These are phyloP conservation scores for Sebastes flavidus DNA, from an alignment of 2,797 vertebrate genomes.

Conservation along the genomic window DNA sequence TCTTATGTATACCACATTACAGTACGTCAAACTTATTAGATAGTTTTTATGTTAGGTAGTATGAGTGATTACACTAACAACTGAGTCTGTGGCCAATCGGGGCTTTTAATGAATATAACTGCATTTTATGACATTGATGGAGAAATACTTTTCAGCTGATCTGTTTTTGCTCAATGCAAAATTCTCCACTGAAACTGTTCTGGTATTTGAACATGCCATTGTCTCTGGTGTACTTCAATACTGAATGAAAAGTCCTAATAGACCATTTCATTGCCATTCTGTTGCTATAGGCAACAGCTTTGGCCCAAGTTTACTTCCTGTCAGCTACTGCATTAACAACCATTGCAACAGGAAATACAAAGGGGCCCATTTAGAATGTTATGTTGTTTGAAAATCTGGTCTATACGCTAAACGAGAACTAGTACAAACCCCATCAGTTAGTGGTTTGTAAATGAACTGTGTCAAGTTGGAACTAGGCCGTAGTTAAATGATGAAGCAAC, in stretches of 20 bases:
- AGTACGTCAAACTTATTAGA: fast-evolving
- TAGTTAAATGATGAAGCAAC: slow-evolving; percentile 40
- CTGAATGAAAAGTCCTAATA: neutral
- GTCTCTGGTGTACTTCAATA: neutral
- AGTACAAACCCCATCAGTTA: neutral
- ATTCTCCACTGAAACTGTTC: neutral
- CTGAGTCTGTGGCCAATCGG: no score
- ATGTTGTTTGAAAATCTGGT: no score
- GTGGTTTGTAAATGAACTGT: slow-evolving; percentile 20
- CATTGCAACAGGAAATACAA: no score
- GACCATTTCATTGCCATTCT: no score
- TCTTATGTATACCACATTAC: neutral
- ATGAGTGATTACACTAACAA: no score
- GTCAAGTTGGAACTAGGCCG: slow-evolving; percentile 6
- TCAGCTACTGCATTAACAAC: no score
- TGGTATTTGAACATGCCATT: neutral
- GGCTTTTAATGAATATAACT: neutral
- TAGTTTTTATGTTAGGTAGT: neutral
- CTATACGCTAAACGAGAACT: neutral
- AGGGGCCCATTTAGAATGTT: no score
- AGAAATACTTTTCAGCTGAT: fast-evolving
- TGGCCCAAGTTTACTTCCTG: no score
- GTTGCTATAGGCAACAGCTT: no score
- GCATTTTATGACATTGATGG: neutral
- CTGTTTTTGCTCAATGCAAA: neutral